Evolutionary conservation across 2,888 invertebrate species (phyloP).

Genomic region (Malacosoma neustria): DNA sequence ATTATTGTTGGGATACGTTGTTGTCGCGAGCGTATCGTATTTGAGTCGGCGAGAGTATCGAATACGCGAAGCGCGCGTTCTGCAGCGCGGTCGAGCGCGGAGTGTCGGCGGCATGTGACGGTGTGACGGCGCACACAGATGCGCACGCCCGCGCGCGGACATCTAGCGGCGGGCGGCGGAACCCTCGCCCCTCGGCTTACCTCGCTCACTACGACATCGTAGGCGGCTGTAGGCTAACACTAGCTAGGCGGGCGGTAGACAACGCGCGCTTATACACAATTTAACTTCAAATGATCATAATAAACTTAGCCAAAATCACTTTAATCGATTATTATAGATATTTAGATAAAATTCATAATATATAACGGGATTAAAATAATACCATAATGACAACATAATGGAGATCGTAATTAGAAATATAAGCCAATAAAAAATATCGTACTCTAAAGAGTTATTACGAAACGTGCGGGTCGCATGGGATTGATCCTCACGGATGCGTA

Average conservation of each 20-base stretch:
- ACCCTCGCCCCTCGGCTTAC: conserved; percentile 24
- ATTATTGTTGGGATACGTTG: conserved; percentile 31
- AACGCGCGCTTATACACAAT: conserved; percentile 18
- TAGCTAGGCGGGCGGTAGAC: conserved; percentile 28
- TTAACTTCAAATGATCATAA: conserved; percentile 7
- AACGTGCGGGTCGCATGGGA: too few species aligned
- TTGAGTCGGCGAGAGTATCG: conserved; percentile 30
- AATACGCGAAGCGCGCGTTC: conserved; percentile 59
- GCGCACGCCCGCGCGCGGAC: conserved; percentile 33
- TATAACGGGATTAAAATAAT: too few species aligned
- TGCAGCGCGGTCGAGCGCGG: conserved; percentile 70
- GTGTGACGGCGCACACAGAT: conserved; percentile 59
- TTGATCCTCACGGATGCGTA: conserved; percentile 57
- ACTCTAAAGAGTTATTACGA: too few species aligned
- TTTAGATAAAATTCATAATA: too few species aligned
- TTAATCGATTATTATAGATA: too few species aligned
- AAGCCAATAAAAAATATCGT: too few species aligned
- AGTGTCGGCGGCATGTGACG: conserved; percentile 57
- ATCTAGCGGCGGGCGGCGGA: conserved; percentile 62
- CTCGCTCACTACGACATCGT: conserved; percentile 19
- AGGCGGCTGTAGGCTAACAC: conserved; percentile 20
- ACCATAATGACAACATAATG: too few species aligned
- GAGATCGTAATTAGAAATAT: too few species aligned
- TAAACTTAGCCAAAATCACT: too few species aligned
- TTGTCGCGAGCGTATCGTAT: conserved; percentile 56